Evolutionary conservation across 2,113 vertebrate genomes (phyloP).

Genomic region (Oxyruncus cristatus): DNA sequence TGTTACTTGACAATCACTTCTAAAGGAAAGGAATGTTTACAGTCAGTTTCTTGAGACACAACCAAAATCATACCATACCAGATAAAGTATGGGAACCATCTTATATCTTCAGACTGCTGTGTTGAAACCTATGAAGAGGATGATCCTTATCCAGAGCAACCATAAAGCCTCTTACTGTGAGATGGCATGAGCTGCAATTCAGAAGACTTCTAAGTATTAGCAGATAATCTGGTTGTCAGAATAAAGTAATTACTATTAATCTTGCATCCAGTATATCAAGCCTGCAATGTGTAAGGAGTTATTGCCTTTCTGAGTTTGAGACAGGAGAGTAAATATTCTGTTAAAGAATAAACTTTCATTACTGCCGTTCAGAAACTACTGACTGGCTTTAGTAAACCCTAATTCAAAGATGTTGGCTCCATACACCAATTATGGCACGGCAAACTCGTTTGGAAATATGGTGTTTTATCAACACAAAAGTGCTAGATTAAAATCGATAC

Average conservation of each 20-base stretch:
- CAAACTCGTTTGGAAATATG: background rate
- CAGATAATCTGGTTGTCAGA: background rate
- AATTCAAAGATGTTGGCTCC: background rate
- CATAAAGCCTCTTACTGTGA: background rate
- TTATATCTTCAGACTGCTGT: background rate
- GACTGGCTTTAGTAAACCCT: background rate
- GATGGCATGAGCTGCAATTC: background rate
- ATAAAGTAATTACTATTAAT: background rate
- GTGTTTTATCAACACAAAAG: background rate
- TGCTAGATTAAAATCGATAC: constrained; percentile 10
- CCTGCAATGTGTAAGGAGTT: background rate
- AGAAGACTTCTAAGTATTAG: background rate
- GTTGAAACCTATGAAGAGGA: background rate
- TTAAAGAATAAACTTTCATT: background rate
- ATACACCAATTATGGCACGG: background rate
- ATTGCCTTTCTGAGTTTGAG: background rate
- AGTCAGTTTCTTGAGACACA: background rate
- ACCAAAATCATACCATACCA: background rate
- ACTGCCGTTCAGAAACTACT: background rate
- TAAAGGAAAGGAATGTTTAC: background rate
- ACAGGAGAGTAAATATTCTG: background rate
- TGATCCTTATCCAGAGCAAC: background rate
- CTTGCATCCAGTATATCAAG: background rate
- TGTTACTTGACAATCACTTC: background rate
- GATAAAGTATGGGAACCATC: background rate